These are phyloP conservation scores for Frankliniella fusca DNA, from an alignment of 2,888 invertebrate species.

Conservation along the genomic window DNA sequence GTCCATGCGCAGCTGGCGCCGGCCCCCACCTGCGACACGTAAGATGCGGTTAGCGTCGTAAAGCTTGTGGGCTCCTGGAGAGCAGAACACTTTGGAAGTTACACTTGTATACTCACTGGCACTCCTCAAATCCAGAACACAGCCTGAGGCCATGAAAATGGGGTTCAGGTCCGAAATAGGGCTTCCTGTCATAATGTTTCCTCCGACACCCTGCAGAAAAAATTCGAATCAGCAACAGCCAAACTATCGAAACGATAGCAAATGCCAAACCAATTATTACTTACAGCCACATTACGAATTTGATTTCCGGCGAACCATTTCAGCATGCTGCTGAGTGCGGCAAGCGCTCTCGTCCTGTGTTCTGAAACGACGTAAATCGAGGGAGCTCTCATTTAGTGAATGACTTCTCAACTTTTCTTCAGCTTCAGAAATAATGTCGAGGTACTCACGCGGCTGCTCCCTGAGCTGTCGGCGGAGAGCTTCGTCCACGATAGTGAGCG, in stretches of 20 bases:
- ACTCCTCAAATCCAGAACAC: conserved; percentile 61
- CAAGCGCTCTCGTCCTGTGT: conserved; percentile 60
- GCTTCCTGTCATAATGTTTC: conserved; percentile 92
- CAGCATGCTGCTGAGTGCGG: conserved; percentile 74
- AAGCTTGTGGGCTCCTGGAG: too few species aligned
- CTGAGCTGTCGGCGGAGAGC: conserved; percentile 56
- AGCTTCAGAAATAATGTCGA: not conserved
- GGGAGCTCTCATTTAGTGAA: not conserved
- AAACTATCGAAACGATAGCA: too few species aligned
- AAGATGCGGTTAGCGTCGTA: too few species aligned
- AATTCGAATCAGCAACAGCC: not conserved
- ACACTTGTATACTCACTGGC: conserved; percentile 40
- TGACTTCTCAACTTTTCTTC: not conserved
- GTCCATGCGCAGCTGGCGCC: conserved; percentile 55
- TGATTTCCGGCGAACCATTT: conserved; percentile 95
- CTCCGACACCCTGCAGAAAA: conserved; percentile 68
- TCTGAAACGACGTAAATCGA: conserved; percentile 45
- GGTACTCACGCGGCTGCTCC: conserved; percentile 47
- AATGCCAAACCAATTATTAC: conserved; percentile 37
- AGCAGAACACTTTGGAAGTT: too few species aligned
- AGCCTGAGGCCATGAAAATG: conserved; percentile 74
- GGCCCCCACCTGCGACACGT: not conserved
- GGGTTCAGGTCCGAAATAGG: conserved; percentile 96
- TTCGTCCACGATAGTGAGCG: conserved; percentile 70
- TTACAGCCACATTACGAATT: conserved; percentile 83